These are phyloP conservation scores for Bagarius yarrelli DNA, from an alignment of 2,113 vertebrate species.

Conservation along the genomic window DNA sequence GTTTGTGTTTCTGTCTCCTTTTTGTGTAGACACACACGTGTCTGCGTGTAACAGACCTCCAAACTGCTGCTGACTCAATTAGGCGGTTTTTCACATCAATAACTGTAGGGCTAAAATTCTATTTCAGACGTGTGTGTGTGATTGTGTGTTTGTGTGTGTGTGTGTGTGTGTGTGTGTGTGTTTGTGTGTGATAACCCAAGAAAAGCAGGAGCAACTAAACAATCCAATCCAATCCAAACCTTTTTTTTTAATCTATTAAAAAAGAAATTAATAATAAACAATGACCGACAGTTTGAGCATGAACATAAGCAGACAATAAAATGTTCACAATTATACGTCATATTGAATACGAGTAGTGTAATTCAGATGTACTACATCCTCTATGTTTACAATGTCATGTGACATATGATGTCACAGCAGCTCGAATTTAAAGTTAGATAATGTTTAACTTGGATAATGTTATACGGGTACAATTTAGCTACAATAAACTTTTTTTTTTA, in stretches of 20 bases:
- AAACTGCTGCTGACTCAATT: constrained; percentile 63
- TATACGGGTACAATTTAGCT: too few relatives aligned
- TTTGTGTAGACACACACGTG: constrained; percentile 35
- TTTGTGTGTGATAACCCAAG: background rate
- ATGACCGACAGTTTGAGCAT: too few relatives aligned
- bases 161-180: constrained; percentile 8
- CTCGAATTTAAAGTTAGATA: too few relatives aligned
- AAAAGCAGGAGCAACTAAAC: background rate
- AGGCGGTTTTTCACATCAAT: constrained; percentile 56
- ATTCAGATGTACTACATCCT: too few relatives aligned
- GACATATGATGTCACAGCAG: too few relatives aligned
- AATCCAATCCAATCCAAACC: background rate
- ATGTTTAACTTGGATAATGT: too few relatives aligned
- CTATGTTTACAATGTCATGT: too few relatives aligned
- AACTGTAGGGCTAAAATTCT: constrained; percentile 55
- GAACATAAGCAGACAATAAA: too few relatives aligned
- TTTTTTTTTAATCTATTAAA: background rate
- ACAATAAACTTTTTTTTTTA: too few relatives aligned
- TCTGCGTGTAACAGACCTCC: constrained; percentile 45
- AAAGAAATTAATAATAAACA: too few relatives aligned
- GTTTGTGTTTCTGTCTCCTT: constrained; percentile 48
- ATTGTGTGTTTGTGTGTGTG: background rate
- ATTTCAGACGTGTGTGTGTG: constrained; percentile 37
- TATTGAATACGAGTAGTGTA: too few relatives aligned
- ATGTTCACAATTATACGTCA: too few relatives aligned